Percentiles rank a stretch among this genome's conserved stretches.
Conservation (phyloP, 2,113 vertebrate genomes). For the Ceyx melanurus region DNA sequence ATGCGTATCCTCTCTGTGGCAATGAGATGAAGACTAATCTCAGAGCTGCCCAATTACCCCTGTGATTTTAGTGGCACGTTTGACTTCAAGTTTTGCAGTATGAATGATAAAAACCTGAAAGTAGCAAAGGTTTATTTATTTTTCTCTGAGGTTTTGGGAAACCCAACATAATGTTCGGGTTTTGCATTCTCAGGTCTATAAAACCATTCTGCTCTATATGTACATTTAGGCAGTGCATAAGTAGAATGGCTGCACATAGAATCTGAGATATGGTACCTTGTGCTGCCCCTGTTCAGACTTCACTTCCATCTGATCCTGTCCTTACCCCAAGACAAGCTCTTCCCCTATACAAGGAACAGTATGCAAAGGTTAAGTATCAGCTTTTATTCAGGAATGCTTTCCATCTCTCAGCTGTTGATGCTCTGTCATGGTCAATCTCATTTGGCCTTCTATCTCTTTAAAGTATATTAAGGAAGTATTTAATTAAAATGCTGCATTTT, state of each 20-base stretch:
- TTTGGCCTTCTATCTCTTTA: not conserved
- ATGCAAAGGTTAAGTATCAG: not conserved
- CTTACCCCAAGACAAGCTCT: not conserved
- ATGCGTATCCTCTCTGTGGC: not conserved
- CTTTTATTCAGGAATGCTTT: not conserved
- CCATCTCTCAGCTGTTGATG: not conserved
- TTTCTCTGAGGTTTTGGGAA: not conserved
- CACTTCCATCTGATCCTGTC: not conserved
- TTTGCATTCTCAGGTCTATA: not conserved
- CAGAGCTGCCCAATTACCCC: not conserved
- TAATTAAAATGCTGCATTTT: not conserved
- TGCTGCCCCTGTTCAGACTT: not conserved
- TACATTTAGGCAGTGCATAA: not conserved
- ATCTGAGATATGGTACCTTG: not conserved
- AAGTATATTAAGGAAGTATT: not conserved
- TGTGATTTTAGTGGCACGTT: not conserved
- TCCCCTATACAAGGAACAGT: not conserved
- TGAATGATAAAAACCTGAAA: not conserved
- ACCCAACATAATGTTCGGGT: rapidly evolving
- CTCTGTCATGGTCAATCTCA: conserved; percentile 6
- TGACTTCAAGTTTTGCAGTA: not conserved
- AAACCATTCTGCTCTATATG: not conserved
- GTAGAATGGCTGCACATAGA: rapidly evolving
- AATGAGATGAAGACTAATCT: not conserved
- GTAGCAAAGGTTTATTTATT: not conserved